phyloP scores from a whole-genome alignment of 2,113 vertebrate species.

The Saguinus midas region DNA sequence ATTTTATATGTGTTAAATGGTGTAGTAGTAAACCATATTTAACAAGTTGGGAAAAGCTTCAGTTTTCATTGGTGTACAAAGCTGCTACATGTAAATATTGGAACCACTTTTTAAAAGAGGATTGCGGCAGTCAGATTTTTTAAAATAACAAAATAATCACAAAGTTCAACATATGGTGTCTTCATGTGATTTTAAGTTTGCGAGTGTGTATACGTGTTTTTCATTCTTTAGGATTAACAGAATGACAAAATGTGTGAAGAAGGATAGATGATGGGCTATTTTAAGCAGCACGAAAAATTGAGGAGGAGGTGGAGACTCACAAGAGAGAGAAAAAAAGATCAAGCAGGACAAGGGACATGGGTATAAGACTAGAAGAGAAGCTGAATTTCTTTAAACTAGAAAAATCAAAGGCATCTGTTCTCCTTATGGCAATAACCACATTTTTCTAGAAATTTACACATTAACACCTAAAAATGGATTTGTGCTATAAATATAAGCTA shows the following conservation, averaged over 20 bases:
- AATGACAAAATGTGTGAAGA: constrained; percentile 22
- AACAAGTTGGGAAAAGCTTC: constrained; percentile 25
- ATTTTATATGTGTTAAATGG: constrained; percentile 29
- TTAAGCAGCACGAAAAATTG: constrained; percentile 3
- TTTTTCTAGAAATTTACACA: constrained; percentile 61
- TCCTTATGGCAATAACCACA: constrained; percentile 44
- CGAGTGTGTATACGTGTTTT: background rate
- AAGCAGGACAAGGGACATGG: background rate
- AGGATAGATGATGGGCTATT: constrained; percentile 34
- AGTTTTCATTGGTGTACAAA: background rate
- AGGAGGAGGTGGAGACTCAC: constrained; percentile 13
- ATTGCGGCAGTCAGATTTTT: background rate
- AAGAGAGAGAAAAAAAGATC: constrained; percentile 22
- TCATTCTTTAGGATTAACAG: constrained; percentile 9
- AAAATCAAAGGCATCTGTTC: constrained; percentile 69
- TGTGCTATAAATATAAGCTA: constrained; percentile 68
- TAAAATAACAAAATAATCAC: background rate
- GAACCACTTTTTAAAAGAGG: background rate
- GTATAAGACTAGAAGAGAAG: constrained; percentile 30
- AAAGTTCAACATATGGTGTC: background rate
- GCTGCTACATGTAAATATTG: constrained; percentile 42
- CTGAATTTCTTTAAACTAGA: constrained; percentile 48
- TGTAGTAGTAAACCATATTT: constrained; percentile 48
- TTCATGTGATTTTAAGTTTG: background rate
- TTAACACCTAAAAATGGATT: constrained; percentile 70